A percentile compares a stretch with the other conserved stretches of the same genome.
phyloP scores from a whole-genome alignment of 1,140 invertebrate genomes.

The Lordiphosa stackelbergi region DNA sequence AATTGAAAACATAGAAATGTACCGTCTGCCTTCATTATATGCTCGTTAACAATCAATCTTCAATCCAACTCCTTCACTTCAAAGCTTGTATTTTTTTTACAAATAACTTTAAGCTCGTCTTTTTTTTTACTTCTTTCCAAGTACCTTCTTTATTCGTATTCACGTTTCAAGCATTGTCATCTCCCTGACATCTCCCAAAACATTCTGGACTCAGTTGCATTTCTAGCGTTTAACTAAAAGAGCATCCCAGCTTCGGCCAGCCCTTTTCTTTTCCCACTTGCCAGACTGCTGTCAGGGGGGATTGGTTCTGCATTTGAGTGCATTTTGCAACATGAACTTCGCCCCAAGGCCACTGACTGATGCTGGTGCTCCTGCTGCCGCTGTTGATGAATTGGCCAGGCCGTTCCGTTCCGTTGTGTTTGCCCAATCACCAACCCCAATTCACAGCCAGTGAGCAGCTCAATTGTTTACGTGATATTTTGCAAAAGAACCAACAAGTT shows the following conservation, averaged over 20 bases:
- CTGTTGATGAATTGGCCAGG: slow-evolving; percentile 59
- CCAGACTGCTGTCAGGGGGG: neutral
- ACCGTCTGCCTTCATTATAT: no score
- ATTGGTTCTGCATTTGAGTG: slow-evolving; percentile 29
- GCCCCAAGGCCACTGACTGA: slow-evolving; percentile 38
- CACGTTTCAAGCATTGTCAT: no score
- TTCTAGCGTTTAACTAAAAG: no score
- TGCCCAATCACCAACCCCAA: slow-evolving; percentile 28
- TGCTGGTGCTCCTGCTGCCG: slow-evolving; percentile 57
- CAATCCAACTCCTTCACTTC: no score
- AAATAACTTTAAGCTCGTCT: no score
- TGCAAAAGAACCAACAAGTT: slow-evolving; percentile 48
- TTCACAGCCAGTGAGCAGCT: slow-evolving; percentile 41
- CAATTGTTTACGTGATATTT: slow-evolving; percentile 74
- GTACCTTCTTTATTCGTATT: no score
- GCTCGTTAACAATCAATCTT: no score
- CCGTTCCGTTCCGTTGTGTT: slow-evolving; percentile 15
- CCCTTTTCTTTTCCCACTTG: neutral
- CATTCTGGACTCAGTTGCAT: no score
- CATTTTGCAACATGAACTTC: slow-evolving; percentile 58
- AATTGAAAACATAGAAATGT: no score
- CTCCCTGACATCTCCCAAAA: no score
- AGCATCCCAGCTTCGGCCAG: neutral
- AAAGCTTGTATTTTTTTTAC: no score
- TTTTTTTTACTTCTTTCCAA: no score